Conservation (phyloP, 2,113 vertebrate species). For the Verasper variegatus region DNA sequence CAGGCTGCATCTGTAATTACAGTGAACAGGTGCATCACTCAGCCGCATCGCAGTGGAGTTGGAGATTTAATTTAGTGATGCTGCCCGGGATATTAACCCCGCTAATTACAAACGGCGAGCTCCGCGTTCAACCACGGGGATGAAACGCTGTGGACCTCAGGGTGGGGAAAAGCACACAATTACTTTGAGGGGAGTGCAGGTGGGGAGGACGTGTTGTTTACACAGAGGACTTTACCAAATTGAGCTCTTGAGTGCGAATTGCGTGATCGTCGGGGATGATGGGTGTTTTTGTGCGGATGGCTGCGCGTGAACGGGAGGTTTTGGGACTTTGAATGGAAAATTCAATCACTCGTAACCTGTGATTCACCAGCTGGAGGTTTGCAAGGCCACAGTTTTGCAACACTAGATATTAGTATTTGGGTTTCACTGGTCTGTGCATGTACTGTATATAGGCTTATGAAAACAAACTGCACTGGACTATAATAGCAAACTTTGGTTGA, state of each 20-base stretch:
- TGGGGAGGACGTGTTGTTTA: conserved; percentile 29
- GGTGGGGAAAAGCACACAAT: conserved; percentile 61
- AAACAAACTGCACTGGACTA: not conserved
- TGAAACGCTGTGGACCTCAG: conserved; percentile 59
- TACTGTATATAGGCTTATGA: not conserved
- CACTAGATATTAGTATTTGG: not conserved
- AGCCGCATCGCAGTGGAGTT: conserved; percentile 67
- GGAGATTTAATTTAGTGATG: conserved; percentile 82
- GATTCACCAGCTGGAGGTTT: not conserved
- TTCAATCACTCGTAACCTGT: not conserved
- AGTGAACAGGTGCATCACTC: conserved; percentile 81
- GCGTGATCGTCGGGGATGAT: conserved; percentile 8
- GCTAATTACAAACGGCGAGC: conserved; percentile 74
- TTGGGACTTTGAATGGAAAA: not conserved
- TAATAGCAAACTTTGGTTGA: no score
- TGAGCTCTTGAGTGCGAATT: conserved; percentile 21
- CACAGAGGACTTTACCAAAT: conserved; percentile 28
- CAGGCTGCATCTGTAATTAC: conserved; percentile 75
- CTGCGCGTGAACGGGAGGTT: not conserved
- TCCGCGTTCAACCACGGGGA: conserved; percentile 51
- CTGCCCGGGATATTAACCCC: conserved; percentile 80
- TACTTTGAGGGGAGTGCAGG: conserved; percentile 55
- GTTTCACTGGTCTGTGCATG: not conserved
- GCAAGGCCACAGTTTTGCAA: not conserved
- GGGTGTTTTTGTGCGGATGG: not conserved